Evolutionary conservation across 2,113 vertebrate genomes (phyloP).

Genomic region (Rhea americana): DNA sequence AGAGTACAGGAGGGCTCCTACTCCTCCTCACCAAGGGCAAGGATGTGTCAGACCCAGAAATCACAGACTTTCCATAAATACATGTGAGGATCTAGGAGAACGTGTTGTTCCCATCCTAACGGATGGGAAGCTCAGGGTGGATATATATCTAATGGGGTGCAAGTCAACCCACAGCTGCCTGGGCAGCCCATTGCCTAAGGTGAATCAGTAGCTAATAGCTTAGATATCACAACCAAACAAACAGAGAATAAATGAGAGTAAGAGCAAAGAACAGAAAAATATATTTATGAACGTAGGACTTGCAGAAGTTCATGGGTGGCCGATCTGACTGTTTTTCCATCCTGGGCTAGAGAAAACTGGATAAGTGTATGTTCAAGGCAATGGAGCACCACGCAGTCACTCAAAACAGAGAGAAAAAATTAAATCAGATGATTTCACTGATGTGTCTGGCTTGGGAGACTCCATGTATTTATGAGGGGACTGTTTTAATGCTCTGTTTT

Average conservation of each 20-base stretch:
- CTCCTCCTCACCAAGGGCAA: not conserved
- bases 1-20: not conserved
- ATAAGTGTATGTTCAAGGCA: not conserved
- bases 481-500: constrained; percentile 19
- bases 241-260: not conserved
- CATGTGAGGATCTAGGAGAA: not conserved
- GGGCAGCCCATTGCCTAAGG: not conserved
- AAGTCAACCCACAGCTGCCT: not conserved
- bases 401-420: constrained; percentile 5
- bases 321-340: not conserved
- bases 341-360: not conserved
- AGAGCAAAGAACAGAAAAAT: not conserved
- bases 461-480: not conserved
- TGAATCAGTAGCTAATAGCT: not conserved
- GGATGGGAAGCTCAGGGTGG: not conserved
- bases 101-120: not conserved
- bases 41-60: not conserved
- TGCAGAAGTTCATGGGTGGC: not conserved
- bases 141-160: not conserved
- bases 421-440: not conserved
- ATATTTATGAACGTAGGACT: not conserved
- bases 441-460: not conserved
- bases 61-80: not conserved
- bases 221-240: not conserved
- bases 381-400: not conserved